These are phyloP conservation scores for Zygothrica quintamaculata DNA, from an alignment of 2,888 invertebrate species.

Conservation along the genomic window DNA sequence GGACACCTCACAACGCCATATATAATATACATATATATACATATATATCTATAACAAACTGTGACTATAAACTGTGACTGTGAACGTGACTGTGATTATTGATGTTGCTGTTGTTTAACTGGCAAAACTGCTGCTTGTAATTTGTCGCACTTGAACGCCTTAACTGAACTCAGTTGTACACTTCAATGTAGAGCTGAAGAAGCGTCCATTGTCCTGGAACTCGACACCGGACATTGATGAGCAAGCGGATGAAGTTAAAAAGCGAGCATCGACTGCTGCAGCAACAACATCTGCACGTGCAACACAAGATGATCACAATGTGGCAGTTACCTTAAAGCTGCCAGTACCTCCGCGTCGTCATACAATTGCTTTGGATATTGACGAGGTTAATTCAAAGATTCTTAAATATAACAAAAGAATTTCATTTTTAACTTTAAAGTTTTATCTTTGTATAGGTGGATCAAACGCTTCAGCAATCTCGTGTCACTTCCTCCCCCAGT, in stretches of 20 bases:
- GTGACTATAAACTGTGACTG: constrained; percentile 35
- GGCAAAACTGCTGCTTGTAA: constrained; percentile 46
- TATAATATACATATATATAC: too few species aligned
- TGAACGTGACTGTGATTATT: constrained; percentile 32
- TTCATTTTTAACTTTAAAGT: not conserved
- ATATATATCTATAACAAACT: too few species aligned
- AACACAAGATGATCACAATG: constrained; percentile 86
- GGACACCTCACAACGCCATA: constrained; percentile 29
- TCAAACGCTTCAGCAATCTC: constrained; percentile 85
- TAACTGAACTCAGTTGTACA: constrained; percentile 83
- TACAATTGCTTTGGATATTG: constrained; percentile 86
- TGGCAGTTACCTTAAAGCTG: constrained; percentile 88
- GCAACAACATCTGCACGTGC: constrained; percentile 16
- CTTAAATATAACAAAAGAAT: not conserved
- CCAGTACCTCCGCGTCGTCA: constrained; percentile 88
- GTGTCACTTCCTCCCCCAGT: constrained; percentile 86
- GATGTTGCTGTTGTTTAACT: constrained; percentile 20
- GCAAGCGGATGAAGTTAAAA: constrained; percentile 29
- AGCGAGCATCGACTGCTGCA: constrained; percentile 13
- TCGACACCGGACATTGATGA: constrained; percentile 92
- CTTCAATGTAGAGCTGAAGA: constrained; percentile 85
- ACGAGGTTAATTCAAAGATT: constrained; percentile 71
- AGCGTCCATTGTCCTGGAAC: constrained; percentile 89
- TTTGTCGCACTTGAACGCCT: constrained; percentile 52
- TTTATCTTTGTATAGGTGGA: constrained; percentile 78